Base-by-base conservation (phyloP, 1,140 invertebrate species). In the Aleiodes sp. region DNA sequence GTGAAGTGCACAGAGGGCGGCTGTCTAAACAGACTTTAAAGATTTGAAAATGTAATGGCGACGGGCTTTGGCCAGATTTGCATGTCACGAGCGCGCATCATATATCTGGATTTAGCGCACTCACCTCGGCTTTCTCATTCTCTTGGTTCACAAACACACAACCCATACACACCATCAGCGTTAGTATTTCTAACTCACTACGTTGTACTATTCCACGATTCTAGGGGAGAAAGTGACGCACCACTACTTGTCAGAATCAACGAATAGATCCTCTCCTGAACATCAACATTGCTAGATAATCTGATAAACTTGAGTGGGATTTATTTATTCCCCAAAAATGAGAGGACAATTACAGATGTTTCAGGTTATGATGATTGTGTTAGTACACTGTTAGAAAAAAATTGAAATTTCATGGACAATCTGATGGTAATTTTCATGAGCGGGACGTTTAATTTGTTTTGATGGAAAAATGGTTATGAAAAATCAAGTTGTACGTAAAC, bases 1-100 rank as follows among this genome's bases (percentile, higher is more conserved):
- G 63, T 52, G 68, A 72, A 29, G 59, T 61, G 68, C 29, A 19
- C 39, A 41, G 39, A 65, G 61, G 78, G 76, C 80, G 80, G 75
- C 84, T 86, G 81, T 86, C 84, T 85, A 86, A 86, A 86, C 80
- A 86, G 83, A 86, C 84, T 86, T 86, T 86, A 85, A 86, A 86
- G 84, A 86, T 86, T 85, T 85, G 82, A 84, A 86, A 86, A 86
- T 82, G 83, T 85, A 85, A 86, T 86, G 83, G 84, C 78, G 80
- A 65, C 74, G 79, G 84, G 84, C 78, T 85, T 86, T 85, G 82
- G 82, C 79, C 78, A 85, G 84, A 86, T 86, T 86, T 85, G 84
- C 84, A 86, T 86, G 84, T 85, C 83, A 85, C 84, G 82, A 77
- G 79, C 77, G 82, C 78, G 84, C 84, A 86, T 86, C 83, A 84